Base-by-base conservation (phyloP, 2,113 vertebrate genomes). In the Carassius carassius region DNA sequence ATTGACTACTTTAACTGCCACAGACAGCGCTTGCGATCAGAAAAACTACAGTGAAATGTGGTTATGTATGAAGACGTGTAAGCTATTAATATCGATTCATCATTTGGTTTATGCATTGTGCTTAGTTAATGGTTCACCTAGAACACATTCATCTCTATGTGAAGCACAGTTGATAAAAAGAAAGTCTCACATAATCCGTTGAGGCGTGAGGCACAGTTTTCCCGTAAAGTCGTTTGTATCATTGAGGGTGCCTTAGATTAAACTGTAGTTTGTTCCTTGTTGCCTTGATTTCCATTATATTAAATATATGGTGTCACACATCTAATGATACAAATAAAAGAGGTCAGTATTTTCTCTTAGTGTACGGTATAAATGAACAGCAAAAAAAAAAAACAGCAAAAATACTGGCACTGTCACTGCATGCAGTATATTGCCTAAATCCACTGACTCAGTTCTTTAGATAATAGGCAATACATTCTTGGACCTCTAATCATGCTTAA, bases 211-310 rank as follows among this genome's bases (percentile, higher is more conserved):
- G 76, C 25, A 23, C 78, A 29, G 6, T 80, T 13, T 49, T 62
- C 47, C 16, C 21, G 67, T 82, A 78, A 78, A 54, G 19, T 23
- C 84, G 10, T 67, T 78, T 54, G 85, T 87, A 70, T 65, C 47
- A 76, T 9, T 77, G 41, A 88, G 72, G 86, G 92, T 93, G 94
- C 93, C 93, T 94, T 94, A 93, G 82, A 85, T 88, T 62, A 75
- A 74, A 25, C 56, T 44, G 12, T 49, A 49, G 88, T 91, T 83
- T 91, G 84, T 91, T 58, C 90, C 90, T 85, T 91, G 90, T 91
- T 91, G 90, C 91, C 91, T 93, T 92, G 90, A 89, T 89, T 90
- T 91, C 83, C 29, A 29, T 89, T 51, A 86, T 84, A 83, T 83
- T 41, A 82, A 82, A 58, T 5, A 70, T 32, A 58, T 29, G 21